Conservation (phyloP, 1,140 invertebrate species). For the Drosophila gunungcola region DNA sequence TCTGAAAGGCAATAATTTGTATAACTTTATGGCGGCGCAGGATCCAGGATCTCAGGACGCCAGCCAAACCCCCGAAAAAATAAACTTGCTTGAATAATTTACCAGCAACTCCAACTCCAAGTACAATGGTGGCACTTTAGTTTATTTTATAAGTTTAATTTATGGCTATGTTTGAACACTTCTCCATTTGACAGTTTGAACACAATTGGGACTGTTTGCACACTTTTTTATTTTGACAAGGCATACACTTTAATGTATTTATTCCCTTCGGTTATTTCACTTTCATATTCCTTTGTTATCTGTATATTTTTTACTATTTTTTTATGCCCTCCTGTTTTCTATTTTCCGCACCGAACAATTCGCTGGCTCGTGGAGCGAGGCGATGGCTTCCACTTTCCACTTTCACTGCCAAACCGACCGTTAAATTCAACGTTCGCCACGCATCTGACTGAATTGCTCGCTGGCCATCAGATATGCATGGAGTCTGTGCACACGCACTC, state of each 20-base stretch:
- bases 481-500: slow-evolving; percentile 66
- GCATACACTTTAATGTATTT: not conserved
- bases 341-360: slow-evolving; percentile 39
- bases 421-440: slow-evolving; percentile 84
- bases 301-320: slow-evolving; percentile 19
- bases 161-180: slow-evolving; percentile 7
- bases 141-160: slow-evolving; percentile 33
- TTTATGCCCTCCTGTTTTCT: slow-evolving; percentile 19
- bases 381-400: slow-evolving; percentile 48
- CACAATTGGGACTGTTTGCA: not conserved
- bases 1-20: slow-evolving; percentile 47
- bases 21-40: slow-evolving; percentile 49
- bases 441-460: slow-evolving; percentile 79
- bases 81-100: slow-evolving; percentile 57
- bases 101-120: slow-evolving; percentile 53
- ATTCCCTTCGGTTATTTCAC: slow-evolving; percentile 11
- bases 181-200: not conserved
- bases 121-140: slow-evolving; percentile 13
- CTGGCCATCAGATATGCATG: slow-evolving; percentile 65
- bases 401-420: slow-evolving; percentile 82
- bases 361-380: slow-evolving; percentile 9
- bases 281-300: slow-evolving; percentile 2
- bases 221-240: slow-evolving; percentile 1
- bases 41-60: slow-evolving; percentile 13
- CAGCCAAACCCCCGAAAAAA: slow-evolving; percentile 7